Conservation (phyloP, 2,113 vertebrate species). For the Strix aluco region DNA sequence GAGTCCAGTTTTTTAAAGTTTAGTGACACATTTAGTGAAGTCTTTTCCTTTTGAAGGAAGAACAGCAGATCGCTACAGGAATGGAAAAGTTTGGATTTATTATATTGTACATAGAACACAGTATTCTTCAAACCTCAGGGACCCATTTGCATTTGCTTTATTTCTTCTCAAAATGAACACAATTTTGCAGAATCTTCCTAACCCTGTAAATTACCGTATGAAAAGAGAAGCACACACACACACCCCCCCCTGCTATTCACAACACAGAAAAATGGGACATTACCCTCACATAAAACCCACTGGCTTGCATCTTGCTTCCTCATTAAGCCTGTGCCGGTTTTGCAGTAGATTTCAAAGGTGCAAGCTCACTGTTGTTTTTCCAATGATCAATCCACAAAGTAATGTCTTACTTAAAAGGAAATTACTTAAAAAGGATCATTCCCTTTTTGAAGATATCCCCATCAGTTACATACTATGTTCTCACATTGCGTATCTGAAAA, state of each 20-base stretch:
- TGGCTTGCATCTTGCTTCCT: constrained; percentile 22
- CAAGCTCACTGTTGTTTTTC: background rate
- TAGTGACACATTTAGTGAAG: background rate
- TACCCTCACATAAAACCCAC: constrained; percentile 49
- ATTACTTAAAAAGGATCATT: background rate
- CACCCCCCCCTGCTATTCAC: background rate
- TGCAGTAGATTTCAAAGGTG: constrained; percentile 6
- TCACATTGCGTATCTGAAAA: background rate
- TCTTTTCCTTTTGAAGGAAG: background rate
- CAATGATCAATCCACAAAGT: background rate
- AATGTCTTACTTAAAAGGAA: background rate
- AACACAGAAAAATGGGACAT: constrained; percentile 26
- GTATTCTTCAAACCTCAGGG: background rate
- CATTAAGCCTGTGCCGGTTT: constrained; percentile 7
- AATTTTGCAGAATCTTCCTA: background rate
- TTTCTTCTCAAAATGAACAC: background rate
- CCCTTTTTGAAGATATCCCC: background rate
- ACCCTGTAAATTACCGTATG: background rate
- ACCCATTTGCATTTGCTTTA: constrained; percentile 9
- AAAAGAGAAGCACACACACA: background rate
- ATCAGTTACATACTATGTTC: background rate
- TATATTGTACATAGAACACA: background rate
- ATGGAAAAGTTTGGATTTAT: background rate
- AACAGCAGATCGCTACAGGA: background rate
- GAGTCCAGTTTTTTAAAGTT: background rate